Evolutionary conservation across 1,140 invertebrate species (phyloP), one percentile per base, ranked within the genome.

Genomic region (Drosophila arizonae): DNA sequence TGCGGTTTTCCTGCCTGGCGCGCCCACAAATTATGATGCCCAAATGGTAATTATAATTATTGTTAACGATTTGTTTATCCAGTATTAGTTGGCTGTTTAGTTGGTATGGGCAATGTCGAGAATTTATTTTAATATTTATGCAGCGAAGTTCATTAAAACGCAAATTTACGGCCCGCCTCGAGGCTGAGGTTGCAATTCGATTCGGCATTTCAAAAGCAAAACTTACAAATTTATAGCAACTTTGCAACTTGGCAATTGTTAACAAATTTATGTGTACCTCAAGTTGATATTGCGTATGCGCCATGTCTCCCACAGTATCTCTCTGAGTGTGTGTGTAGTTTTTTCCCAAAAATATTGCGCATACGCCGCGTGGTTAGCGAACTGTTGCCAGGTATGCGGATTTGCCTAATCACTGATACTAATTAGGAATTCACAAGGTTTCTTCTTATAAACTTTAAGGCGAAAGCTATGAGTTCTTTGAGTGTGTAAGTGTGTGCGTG

Each of bases 111-210:
- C 79, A 84, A 74, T 84, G 81, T 69, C 84, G 79, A 45, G 43
- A 87, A 87, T 87, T 87, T 88, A 88, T 87, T 88, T 87, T 82
- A 87, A 79, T 87, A 87, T 88, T 87, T 87, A 87, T 87, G 82
- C 79, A 77, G 52, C 56, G 79, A 77, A 87, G 84, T 88, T 88
- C 82, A 87, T 87, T 87, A 87, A 87, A 88, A 66, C 46, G 57
- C 62, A 76, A 87, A 87, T 87, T 87, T 87, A 87, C 75, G 74
- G 63, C 26, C 39, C 72, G 51, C 43, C 50, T 81, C 64, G 75
- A 76, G 81, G 81, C 65, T 74, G 75, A 72, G 73, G 54, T 82
- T 70, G 76, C 66, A 74, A 80, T 74, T 77, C 65, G 67, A 75
- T 58, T 56, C 43, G 57, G 56, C 30, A 79, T 75, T 68, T 69